These are phyloP conservation scores for Geophilus truncorum DNA, from an alignment of 2,888 invertebrate genomes.

Conservation along the genomic window DNA sequence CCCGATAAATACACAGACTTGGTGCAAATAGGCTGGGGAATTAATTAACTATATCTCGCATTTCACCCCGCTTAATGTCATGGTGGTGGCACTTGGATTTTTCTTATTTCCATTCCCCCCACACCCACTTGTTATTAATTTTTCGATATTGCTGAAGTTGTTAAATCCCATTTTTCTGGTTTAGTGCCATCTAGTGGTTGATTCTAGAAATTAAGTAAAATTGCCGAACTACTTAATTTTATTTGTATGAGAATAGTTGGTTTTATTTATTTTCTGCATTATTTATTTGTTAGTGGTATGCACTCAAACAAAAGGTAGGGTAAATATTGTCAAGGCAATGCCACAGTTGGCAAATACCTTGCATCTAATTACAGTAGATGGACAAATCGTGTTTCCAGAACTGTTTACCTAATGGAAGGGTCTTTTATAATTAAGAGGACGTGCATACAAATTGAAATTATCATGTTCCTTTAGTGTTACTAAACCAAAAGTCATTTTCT, in stretches of 20 bases:
- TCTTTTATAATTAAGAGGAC: background rate
- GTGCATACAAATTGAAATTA: background rate
- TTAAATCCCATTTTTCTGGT: no score
- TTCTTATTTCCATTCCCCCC: background rate
- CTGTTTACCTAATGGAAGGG: background rate
- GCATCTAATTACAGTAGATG: background rate
- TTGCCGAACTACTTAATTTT: no score
- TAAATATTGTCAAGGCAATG: background rate
- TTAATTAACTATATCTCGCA: background rate
- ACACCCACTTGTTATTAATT: no score
- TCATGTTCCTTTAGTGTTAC: background rate
- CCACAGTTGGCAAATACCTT: background rate
- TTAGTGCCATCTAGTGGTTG: no score
- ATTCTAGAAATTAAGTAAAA: no score
- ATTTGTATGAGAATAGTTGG: no score
- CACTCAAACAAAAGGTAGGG: background rate
- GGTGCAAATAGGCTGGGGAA: constrained; percentile 12
- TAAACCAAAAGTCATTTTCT: no score
- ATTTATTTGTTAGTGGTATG: background rate
- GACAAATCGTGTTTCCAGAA: background rate
- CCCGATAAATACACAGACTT: background rate
- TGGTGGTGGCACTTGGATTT: background rate
- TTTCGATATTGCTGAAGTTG: no score
- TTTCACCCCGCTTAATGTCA: background rate
- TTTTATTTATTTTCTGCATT: background rate